These are phyloP conservation scores for Myopa tessellatipennis DNA, from an alignment of 2,888 invertebrate genomes.

Conservation along the genomic window DNA sequence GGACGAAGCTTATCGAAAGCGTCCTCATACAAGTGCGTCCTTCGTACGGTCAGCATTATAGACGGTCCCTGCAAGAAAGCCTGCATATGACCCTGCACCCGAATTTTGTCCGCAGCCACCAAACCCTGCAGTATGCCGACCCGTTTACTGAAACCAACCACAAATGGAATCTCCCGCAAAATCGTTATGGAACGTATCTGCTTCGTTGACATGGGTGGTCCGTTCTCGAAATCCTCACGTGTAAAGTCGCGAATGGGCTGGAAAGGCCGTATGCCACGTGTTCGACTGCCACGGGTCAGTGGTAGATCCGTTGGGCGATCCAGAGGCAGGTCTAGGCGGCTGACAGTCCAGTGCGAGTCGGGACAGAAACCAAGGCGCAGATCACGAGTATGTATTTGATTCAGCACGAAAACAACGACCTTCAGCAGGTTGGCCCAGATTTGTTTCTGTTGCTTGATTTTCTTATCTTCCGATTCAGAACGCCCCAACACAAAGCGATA, in stretches of 20 bases:
- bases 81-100: slow-evolving; percentile 79
- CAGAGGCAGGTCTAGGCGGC: slow-evolving; percentile 68
- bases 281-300: slow-evolving; percentile 69
- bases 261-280: slow-evolving; percentile 70
- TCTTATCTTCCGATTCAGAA: slow-evolving; percentile 63
- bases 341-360: slow-evolving; percentile 76
- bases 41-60: slow-evolving; percentile 81
- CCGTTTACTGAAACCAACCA: slow-evolving; percentile 90
- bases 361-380: slow-evolving; percentile 83
- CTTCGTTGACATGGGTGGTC: slow-evolving; percentile 86
- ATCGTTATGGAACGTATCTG: slow-evolving; percentile 90
- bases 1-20: slow-evolving; percentile 93
- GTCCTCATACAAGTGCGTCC: slow-evolving; percentile 97
- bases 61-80: slow-evolving; percentile 82
- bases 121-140: slow-evolving; percentile 86
- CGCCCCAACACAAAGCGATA: slow-evolving; percentile 70
- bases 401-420: slow-evolving; percentile 76
- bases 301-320: slow-evolving; percentile 72
- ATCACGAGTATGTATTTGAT: slow-evolving; percentile 88
- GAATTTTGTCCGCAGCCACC: slow-evolving; percentile 68
- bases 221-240: slow-evolving; percentile 76
- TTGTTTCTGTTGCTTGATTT: slow-evolving; percentile 70
- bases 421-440: slow-evolving; percentile 85
- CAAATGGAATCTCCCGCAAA: slow-evolving; percentile 92
- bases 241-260: slow-evolving; percentile 71